phyloP scores from a whole-genome alignment of 2,888 invertebrate species.

The Magallana nippona region DNA sequence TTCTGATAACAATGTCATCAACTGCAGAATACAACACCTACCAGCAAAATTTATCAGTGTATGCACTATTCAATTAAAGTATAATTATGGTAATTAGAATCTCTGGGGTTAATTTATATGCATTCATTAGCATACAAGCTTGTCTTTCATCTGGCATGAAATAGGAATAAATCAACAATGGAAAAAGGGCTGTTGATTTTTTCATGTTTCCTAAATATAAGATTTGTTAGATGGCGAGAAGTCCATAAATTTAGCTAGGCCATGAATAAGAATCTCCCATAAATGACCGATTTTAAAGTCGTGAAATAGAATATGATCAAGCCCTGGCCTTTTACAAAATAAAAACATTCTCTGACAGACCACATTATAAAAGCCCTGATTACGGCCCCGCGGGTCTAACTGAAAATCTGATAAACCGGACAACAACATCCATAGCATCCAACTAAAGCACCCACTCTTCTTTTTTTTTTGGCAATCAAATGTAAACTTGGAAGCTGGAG shows the following conservation, averaged over 20 bases:
- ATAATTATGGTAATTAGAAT: slow-evolving; percentile 33
- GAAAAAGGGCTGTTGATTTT: background rate
- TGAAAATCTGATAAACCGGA: slow-evolving; percentile 19
- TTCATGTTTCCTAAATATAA: background rate
- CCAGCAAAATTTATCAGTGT: background rate
- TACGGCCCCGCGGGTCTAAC: background rate
- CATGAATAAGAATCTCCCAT: background rate
- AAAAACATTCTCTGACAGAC: slow-evolving; percentile 23
- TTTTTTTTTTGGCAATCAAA: slow-evolving; percentile 20
- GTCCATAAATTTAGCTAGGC: background rate
- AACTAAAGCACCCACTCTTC: background rate
- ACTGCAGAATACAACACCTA: slow-evolving; percentile 12
- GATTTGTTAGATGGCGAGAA: background rate
- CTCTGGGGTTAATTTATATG: slow-evolving; percentile 24
- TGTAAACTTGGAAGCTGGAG: background rate
- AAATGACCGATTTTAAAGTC: slow-evolving; percentile 31
- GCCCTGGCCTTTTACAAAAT: slow-evolving; percentile 12
- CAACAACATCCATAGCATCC: slow-evolving; percentile 4
- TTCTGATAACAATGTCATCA: slow-evolving; percentile 19
- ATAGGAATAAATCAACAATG: background rate
- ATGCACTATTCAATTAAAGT: background rate
- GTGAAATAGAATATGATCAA: slow-evolving; percentile 5
- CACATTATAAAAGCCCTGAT: background rate
- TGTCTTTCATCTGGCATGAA: slow-evolving; percentile 13
- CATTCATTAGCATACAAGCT: slow-evolving; percentile 19